Evolutionary conservation across 2,113 vertebrate genomes (phyloP).

Genomic region (Chlorodrepanis virens): DNA sequence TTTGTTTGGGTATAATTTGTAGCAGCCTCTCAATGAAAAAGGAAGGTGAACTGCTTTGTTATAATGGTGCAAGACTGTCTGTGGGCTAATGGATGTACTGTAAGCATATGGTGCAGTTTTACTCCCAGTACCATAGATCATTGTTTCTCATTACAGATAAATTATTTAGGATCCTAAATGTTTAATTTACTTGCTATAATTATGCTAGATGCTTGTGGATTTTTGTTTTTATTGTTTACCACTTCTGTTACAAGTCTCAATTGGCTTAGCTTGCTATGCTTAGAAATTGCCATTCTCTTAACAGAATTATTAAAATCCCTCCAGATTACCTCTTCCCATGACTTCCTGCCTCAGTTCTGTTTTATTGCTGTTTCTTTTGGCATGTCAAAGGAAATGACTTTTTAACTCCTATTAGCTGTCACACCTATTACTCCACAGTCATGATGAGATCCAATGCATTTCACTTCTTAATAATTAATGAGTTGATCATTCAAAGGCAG

Average conservation of each 20-base stretch:
- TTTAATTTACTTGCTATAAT: neutral
- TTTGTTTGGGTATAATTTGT: neutral
- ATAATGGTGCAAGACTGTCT: no score
- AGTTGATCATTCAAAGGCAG: neutral
- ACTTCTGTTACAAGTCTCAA: neutral
- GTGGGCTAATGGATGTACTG: neutral
- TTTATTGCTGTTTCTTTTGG: slow-evolving; percentile 2
- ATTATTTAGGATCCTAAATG: neutral
- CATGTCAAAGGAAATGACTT: neutral
- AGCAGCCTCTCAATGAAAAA: neutral
- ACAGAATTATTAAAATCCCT: neutral
- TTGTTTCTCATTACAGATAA: neutral
- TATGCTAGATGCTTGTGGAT: neutral
- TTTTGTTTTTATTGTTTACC: neutral
- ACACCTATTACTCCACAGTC: neutral
- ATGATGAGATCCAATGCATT: neutral
- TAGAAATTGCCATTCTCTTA: neutral
- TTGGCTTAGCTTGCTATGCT: neutral
- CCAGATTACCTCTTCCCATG: neutral
- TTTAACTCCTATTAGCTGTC: neutral
- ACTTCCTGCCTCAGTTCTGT: neutral
- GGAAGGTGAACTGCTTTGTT: neutral
- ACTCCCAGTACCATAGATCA: neutral
- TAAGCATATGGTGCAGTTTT: neutral
- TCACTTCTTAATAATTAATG: neutral